Conservation (phyloP, 2,113 vertebrate species). For the Charina bottae region DNA sequence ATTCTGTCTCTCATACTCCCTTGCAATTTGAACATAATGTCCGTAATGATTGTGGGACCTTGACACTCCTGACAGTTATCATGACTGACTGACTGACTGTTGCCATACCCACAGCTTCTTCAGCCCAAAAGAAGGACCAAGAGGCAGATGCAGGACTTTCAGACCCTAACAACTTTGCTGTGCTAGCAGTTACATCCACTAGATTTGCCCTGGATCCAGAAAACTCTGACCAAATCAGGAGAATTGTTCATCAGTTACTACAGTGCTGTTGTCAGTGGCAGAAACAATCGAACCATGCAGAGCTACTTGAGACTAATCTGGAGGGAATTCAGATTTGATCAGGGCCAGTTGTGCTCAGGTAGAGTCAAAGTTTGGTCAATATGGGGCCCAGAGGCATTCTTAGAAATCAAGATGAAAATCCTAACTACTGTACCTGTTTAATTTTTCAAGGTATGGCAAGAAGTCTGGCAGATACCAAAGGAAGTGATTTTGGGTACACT, state of each 20-base stretch:
- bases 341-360: neutral
- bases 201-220: neutral
- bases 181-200: too few relatives aligned
- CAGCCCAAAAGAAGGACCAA: neutral
- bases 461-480: neutral
- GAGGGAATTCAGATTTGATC: neutral
- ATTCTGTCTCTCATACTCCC: neutral
- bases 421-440: neutral
- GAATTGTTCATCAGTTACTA: neutral
- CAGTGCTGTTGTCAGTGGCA: neutral
- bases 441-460: neutral
- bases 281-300: neutral
- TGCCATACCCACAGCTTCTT: neutral
- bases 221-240: neutral
- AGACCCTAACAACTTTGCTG: too few relatives aligned
- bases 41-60: neutral
- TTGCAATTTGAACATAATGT: neutral
- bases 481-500: neutral
- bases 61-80: neutral
- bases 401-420: neutral
- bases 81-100: neutral
- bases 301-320: neutral
- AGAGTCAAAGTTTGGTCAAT: neutral
- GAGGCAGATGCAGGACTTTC: neutral
- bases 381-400: neutral